Evolutionary conservation across 2,888 invertebrate species (phyloP).

Genomic region (Acronicta aceris): DNA sequence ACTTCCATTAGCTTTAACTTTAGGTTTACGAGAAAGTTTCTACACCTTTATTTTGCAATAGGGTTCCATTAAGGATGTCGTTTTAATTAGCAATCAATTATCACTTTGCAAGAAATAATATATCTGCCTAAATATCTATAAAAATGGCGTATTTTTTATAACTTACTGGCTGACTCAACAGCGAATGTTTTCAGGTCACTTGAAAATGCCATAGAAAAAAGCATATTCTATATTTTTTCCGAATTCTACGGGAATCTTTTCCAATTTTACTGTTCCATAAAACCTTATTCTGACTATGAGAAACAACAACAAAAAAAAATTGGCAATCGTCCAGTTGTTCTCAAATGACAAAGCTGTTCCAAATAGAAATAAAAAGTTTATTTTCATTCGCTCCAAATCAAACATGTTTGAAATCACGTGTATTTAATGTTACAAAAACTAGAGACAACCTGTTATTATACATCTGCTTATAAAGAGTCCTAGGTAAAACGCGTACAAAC

Average conservation of each 20-base stretch:
- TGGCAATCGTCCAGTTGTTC: too few relatives aligned
- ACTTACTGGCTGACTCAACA: too few relatives aligned
- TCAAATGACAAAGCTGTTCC: neutral
- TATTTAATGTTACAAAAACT: constrained; percentile 27
- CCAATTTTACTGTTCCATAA: too few relatives aligned
- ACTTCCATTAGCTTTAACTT: constrained; percentile 17
- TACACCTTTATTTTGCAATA: constrained; percentile 14
- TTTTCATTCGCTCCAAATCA: neutral
- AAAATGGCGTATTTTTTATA: too few relatives aligned
- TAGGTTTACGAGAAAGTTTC: constrained; percentile 30
- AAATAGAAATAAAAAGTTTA: neutral
- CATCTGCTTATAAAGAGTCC: constrained; percentile 16
- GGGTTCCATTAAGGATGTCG: constrained; percentile 2
- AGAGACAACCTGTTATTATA: constrained; percentile 21
- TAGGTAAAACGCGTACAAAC: constrained; percentile 17
- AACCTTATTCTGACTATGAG: too few relatives aligned
- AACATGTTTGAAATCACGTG: constrained; percentile 6
- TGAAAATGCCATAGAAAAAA: too few relatives aligned
- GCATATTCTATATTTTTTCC: too few relatives aligned
- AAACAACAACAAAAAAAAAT: too few relatives aligned
- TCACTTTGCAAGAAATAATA: neutral
- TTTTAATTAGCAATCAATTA: neutral
- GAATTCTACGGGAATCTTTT: too few relatives aligned
- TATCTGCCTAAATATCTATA: neutral
- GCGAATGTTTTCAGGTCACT: too few relatives aligned